These are phyloP conservation scores for Tetrao urogallus DNA, from an alignment of 2,113 vertebrate genomes.

Conservation along the genomic window DNA sequence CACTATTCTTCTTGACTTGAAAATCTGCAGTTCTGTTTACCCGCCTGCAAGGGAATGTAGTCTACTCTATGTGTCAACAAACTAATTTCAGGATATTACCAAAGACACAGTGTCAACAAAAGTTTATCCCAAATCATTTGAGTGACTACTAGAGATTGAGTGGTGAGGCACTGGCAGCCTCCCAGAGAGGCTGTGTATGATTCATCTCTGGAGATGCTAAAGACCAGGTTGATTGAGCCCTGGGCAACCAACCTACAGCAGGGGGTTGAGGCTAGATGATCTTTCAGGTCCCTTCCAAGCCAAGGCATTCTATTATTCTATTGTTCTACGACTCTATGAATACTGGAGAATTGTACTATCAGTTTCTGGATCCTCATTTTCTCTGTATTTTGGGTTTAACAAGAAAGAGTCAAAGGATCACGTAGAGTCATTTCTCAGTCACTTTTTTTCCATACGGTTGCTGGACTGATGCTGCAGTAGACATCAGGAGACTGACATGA, in stretches of 20 bases:
- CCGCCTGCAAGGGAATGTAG: neutral
- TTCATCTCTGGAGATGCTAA: neutral
- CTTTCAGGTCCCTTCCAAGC: neutral
- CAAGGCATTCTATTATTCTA: neutral
- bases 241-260: neutral
- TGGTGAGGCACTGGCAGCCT: neutral
- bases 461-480: neutral
- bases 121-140: neutral
- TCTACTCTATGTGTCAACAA: neutral
- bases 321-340: neutral
- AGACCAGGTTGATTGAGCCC: neutral
- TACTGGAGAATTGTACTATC: neutral
- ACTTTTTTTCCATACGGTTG: neutral
- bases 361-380: neutral
- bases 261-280: neutral
- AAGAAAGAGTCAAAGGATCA: neutral
- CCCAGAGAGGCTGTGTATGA: neutral
- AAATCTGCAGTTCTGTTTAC: neutral
- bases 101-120: rapidly evolving
- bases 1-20: neutral
- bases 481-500: neutral
- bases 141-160: neutral
- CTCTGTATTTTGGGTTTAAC: neutral
- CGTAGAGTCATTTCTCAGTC: neutral
- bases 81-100: neutral